Base-by-base conservation (phyloP, 1,140 invertebrate species). In the Eupristina koningsbergeri region DNA sequence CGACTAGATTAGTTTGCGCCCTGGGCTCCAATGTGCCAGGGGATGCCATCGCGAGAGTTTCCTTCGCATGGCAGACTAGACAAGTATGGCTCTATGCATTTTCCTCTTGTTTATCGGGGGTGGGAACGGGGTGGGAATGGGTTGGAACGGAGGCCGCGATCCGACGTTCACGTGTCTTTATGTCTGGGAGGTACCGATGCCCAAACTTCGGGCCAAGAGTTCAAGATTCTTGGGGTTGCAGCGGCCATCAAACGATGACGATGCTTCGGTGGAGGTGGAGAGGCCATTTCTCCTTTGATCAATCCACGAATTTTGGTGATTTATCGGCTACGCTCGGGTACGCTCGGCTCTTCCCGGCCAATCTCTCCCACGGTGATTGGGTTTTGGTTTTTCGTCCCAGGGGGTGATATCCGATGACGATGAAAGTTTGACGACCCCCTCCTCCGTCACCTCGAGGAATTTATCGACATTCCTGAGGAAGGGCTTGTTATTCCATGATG, bases 231-330 rank as follows among this genome's bases (percentile, higher is more conserved):
- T n/a, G 67, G 29, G 67, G 47, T 45, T 80, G 41, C 47, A 15
- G 64, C 19, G 41, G 64, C n/a, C n/a, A 45, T 17, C 39, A 36
- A 17, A 79, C 29, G 63, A 47, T 50, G 73, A 75, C 77, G 39
- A 29, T 47, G 17, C 15, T 63, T 80, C 39, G 0, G 3, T 13
- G 17, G 75, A 7, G 34, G 34, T 29, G 41, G 22, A 8, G 8
- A 41, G n/a, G 22, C 9, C 47, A 75, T 75, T 47, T 61, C 41
- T 69, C 39, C 71, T 81, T 81, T 75, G 80, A 81, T 81, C 80
- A 75, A 75, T 75, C 58, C 58, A 6, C 71, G 71, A 76, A 34
- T 83, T 76, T 67, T 50, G 74, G 17, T 69, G 74, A 83, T 83
- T 77, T 77, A 63, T 83, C 71, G 41, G 26, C 58, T 22, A 13